Base-by-base conservation (phyloP, 2,888 invertebrate genomes). In the Thereva nobilitata region DNA sequence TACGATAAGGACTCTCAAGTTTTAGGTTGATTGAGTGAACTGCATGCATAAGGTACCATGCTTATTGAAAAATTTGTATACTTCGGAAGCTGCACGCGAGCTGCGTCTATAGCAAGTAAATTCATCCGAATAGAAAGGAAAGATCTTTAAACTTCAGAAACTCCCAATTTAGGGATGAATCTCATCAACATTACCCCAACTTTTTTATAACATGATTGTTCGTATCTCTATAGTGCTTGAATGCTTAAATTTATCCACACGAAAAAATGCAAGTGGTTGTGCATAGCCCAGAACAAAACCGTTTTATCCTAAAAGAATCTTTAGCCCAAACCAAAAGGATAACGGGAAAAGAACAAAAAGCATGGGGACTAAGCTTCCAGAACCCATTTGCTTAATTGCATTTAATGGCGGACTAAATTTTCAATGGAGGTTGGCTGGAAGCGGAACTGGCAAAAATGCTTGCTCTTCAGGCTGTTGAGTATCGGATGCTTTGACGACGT, bases 351-450 rank as follows among this genome's bases (percentile, higher is more conserved):
- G 56, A 44, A 44, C 23, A 63, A 54, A 45, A 64, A 64, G 41
- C 12, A 6, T 12, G n/a, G 54, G 56, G 40, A 53, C 56, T 65
- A 56, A 55, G 65, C 65, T 65, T 45, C 55, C 56, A 65, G 64
- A 68, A 64, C 63, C 68, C 68, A 68, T 68, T 68, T 68, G 66
- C 68, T 66, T 68, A 68, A 68, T 68, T 68, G 68, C 68, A 68
- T 68, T 68, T 68, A 68, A 66, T 68, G 68, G 64, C 64, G 66
- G 64, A 63, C 68, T 66, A 66, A 68, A 68, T 68, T 68, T 66
- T 63, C 66, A 64, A 65, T 68, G 68, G 52, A 50, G 45, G 23
- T 10, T 47, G 23, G 4, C 49, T 35, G 38, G 12, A 37, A 7
- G 10, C n/a, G n/a, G 41, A 41, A 12, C 23, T 8, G 7, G 55